Conservation (phyloP, 2,113 vertebrate species). For the Rhegmatorhina hoffmannsi region DNA sequence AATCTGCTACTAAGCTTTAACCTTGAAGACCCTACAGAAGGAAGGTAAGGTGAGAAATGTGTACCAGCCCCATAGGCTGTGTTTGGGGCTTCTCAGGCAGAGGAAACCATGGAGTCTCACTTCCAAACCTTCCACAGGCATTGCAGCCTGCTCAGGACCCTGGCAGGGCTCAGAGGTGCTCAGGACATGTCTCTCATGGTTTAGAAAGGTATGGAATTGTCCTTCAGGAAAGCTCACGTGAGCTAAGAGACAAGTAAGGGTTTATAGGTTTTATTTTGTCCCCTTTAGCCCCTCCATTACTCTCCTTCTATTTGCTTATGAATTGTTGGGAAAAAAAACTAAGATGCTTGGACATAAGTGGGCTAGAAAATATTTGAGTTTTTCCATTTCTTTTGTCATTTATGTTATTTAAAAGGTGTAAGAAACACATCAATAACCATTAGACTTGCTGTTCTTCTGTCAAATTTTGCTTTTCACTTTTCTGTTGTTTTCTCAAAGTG, state of each 20-base stretch:
- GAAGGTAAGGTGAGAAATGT: background rate
- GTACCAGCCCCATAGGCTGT: background rate
- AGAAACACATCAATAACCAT: background rate
- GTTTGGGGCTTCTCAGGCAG: background rate
- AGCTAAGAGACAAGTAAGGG: rapidly evolving
- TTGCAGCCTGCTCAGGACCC: background rate
- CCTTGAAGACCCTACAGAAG: background rate
- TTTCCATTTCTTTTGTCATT: background rate
- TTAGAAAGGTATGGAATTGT: background rate
- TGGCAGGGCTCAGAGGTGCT: background rate
- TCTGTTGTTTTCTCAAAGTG: background rate
- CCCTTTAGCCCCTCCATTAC: rapidly evolving
- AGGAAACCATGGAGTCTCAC: rapidly evolving
- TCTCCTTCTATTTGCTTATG: background rate
- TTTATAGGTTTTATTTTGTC: background rate
- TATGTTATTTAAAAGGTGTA: background rate
- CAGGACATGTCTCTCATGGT: background rate
- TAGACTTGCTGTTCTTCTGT: background rate
- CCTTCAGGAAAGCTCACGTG: background rate
- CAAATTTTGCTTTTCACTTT: background rate
- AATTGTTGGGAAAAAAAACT: rapidly evolving
- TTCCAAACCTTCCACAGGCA: background rate
- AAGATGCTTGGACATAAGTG: background rate
- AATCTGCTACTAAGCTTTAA: background rate
- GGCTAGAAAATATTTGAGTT: background rate